Base-by-base conservation (phyloP, 1,140 invertebrate genomes). In the Tetragnatha versicolor region DNA sequence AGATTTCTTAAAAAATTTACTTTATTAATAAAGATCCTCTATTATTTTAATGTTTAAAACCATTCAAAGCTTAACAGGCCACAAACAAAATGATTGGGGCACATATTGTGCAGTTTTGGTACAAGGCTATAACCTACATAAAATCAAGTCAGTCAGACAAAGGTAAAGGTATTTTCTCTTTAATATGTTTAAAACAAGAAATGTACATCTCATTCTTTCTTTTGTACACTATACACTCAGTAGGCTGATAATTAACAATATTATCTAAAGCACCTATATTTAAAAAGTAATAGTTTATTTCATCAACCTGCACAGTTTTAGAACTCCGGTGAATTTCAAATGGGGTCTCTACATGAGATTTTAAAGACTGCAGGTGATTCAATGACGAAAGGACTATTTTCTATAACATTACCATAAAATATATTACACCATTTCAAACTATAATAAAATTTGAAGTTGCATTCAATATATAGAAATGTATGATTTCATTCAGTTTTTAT, bases 101-200 rank as follows among this genome's bases (percentile, higher is more conserved):
- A 17, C 20, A 47, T 20, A 12, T 3, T 47, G 12, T 47, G 2
- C 12, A 17, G 12, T 47, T 47, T 20, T 47, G 12, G 42, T 12
- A 47, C 12, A 47, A 17, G 20, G 42, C 20, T 12, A 12, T 47
- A 20, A 47, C 12, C 20, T 47, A 47, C 20, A 22, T 33, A 65
- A 33, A 61, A 63, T 35, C 17, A 33, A 63, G 47, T 22, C 27
- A 53, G n/a, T 42, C 73, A 77, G 35, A 33, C 69, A 79, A 79
- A 68, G 63, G 63, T 79, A 68, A 45, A 60, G 65, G 73, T 77
- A 77, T 77, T 76, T 79, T 61, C 63, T 68, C 51, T 79, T 79
- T 79, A 79, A 79, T 79, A 69, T 77, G 63, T 79, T 79, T 79
- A 79, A 79, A 79, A 79, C 76, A 79, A 69, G 63, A 79, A 79